These are phyloP conservation scores for Nerophis ophidion DNA, from an alignment of 2,113 vertebrate genomes.

Conservation along the genomic window DNA sequence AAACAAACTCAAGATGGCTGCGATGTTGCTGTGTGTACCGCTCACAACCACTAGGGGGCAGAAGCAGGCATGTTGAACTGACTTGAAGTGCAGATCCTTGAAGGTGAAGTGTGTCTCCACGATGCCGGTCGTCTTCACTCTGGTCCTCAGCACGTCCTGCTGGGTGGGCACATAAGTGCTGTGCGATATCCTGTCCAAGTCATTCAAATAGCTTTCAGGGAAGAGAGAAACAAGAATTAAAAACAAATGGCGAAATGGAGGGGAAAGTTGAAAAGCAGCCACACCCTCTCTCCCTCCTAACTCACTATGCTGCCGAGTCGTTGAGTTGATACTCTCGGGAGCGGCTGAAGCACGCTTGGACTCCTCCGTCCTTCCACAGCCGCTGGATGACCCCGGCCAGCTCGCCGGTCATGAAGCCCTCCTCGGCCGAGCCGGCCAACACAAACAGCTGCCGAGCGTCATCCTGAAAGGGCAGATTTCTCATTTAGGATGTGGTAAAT, in stretches of 20 bases:
- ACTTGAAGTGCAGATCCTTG: constrained; percentile 99
- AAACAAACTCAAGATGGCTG: not conserved
- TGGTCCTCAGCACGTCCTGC: constrained; percentile 94
- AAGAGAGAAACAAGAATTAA: not conserved
- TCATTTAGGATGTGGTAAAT: not conserved
- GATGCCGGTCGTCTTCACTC: constrained; percentile 98
- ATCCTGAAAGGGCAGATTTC: constrained; percentile 71
- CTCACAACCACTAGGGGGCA: not conserved
- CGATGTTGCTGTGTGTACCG: no score
- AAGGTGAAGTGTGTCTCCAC: constrained; percentile 99
- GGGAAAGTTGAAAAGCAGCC: not conserved
- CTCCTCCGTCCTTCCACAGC: constrained; percentile 91
- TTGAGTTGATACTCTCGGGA: constrained; percentile 98
- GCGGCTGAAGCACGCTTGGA: constrained; percentile 91
- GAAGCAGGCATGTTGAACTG: constrained; percentile 51
- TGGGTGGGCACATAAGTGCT: constrained; percentile 91
- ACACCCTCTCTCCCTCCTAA: constrained; percentile 16
- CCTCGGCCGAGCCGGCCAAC: constrained; percentile 88
- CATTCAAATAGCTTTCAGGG: constrained; percentile 88
- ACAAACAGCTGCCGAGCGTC: constrained; percentile 94
- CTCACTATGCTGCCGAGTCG: constrained; percentile 98
- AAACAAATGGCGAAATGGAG: not conserved
- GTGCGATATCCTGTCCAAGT: constrained; percentile 94
- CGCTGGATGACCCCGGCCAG: constrained; percentile 92
- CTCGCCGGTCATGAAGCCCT: constrained; percentile 94